Evolutionary conservation across 2,797 vertebrate genomes (phyloP).

Genomic region (Pteronotus mesoamericanus): DNA sequence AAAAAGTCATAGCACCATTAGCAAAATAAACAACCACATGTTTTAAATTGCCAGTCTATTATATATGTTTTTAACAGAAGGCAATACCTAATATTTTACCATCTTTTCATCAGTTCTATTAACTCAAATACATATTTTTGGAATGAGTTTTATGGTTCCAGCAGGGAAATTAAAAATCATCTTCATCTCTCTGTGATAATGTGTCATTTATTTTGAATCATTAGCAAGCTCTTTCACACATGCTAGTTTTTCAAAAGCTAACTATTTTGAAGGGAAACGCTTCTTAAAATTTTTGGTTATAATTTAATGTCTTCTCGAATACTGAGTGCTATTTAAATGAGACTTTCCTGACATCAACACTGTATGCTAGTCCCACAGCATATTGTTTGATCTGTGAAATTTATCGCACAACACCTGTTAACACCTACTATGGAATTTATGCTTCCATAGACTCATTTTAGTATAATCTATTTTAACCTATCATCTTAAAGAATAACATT

Average conservation of each 20-base stretch:
- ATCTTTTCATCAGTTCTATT: background rate
- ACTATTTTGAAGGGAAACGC: background rate
- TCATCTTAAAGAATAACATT: background rate
- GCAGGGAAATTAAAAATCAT: background rate
- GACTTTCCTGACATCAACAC: background rate
- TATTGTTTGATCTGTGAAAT: background rate
- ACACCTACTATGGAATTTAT: background rate
- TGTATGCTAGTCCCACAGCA: background rate
- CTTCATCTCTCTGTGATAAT: background rate
- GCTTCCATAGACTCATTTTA: background rate
- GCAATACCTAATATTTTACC: background rate
- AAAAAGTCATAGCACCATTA: background rate
- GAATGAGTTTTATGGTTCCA: background rate
- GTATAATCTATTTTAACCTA: background rate
- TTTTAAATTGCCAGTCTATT: background rate
- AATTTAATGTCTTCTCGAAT: background rate
- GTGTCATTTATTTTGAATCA: background rate
- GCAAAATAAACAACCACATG: background rate
- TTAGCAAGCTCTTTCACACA: background rate
- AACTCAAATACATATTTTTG: background rate
- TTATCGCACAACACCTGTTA: background rate
- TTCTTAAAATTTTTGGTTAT: background rate
- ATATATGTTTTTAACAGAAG: background rate
- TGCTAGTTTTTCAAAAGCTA: background rate
- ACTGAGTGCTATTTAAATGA: background rate